Conservation (phyloP, 2,888 invertebrate species). For the Caenorhabditis auriculariae region DNA sequence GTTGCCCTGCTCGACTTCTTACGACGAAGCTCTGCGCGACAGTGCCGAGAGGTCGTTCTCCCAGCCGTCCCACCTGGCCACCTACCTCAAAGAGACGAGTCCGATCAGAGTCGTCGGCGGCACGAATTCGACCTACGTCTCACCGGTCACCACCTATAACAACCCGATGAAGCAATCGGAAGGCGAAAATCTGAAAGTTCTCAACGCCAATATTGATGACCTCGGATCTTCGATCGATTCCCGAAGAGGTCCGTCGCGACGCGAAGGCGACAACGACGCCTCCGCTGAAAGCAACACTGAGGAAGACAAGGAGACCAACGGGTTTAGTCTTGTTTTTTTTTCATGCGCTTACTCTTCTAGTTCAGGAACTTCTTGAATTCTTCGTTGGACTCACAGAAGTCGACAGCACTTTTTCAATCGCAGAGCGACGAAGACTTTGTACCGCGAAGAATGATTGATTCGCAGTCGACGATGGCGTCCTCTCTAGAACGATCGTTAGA, state of each 20-base stretch:
- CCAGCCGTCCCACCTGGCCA: not conserved
- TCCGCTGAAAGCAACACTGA: conserved; percentile 13
- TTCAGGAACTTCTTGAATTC: conserved; percentile 14
- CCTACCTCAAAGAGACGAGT: too few species aligned
- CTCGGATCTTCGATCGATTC: conserved; percentile 44
- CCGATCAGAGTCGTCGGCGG: not conserved
- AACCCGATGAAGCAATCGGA: conserved; percentile 20
- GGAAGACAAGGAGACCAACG: conserved; percentile 24
- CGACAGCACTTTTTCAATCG: not conserved
- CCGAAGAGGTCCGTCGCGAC: conserved; percentile 3
- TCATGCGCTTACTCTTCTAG: conserved; percentile 3
- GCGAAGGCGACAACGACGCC: conserved; percentile 14
- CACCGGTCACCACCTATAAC: conserved; percentile 28
- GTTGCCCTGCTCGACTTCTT: conserved; percentile 32
- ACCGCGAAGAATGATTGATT: conserved; percentile 11
- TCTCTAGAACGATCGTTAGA: conserved; percentile 56
- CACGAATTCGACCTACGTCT: conserved; percentile 29
- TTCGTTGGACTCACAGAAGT: conserved; percentile 20
- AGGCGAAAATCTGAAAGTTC: conserved; percentile 4
- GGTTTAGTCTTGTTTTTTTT: not conserved
- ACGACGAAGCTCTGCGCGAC: conserved; percentile 45
- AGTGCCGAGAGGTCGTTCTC: too few species aligned
- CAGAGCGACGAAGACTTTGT: conserved; percentile 3
- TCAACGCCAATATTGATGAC: conserved; percentile 9
- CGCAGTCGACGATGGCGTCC: conserved; percentile 49